These are phyloP conservation scores for Hemichromis elongatus DNA, from an alignment of 2,113 vertebrate genomes.

Conservation along the genomic window DNA sequence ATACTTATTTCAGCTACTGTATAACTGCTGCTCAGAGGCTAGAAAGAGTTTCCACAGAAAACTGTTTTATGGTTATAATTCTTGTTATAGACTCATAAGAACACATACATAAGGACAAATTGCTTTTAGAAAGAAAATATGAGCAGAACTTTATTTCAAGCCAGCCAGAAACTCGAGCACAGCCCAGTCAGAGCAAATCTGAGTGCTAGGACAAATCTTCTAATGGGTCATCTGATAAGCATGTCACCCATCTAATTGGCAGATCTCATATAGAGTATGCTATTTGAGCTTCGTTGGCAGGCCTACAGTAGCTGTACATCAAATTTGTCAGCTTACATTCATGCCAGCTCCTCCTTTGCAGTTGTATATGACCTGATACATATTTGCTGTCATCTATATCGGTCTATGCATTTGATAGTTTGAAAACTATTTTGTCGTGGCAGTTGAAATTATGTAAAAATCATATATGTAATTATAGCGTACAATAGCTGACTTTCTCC, in stretches of 20 bases:
- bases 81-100: not conserved
- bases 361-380: not conserved
- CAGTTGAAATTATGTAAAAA: not conserved
- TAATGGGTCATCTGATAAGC: not conserved
- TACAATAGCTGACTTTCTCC: not conserved
- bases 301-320: not conserved
- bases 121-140: not conserved
- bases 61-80: not conserved
- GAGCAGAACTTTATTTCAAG: not conserved
- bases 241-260: not conserved
- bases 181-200: not conserved
- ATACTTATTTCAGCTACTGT: not conserved
- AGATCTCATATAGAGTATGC: rapidly evolving
- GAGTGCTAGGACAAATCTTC: not conserved
- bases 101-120: not conserved
- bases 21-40: not conserved
- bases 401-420: not conserved
- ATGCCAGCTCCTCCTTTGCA: not conserved
- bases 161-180: not conserved
- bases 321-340: not conserved
- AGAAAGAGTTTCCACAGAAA: not conserved
- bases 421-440: not conserved
- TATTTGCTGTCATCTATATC: not conserved
- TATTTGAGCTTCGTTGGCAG: not conserved
- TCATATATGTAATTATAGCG: not conserved